Evolutionary conservation across 2,113 vertebrate genomes (phyloP), one percentile per base, ranked within the genome.

Genomic region (Oceanites oceanicus): DNA sequence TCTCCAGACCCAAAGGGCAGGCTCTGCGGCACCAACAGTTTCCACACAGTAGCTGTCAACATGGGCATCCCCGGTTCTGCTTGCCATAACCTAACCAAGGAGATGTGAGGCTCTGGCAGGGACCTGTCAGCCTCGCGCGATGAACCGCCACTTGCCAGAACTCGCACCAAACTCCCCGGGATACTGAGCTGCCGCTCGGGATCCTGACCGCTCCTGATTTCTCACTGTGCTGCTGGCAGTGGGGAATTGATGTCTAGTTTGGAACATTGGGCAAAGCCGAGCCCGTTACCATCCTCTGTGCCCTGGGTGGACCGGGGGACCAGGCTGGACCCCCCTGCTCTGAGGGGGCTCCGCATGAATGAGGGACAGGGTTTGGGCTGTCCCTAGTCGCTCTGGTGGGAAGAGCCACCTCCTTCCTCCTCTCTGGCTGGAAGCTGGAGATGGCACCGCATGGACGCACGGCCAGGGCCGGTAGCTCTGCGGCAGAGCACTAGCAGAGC

Each of bases 121-220:
- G 59, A 86, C 59, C 61, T 85, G 56, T 52, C 53, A 44, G 47
- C 66, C 25, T 75, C 0, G 0, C 8, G 15, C 0, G 0, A 50
- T 38, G 53, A 78, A 16, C 52, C 0, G 0, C 44, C 4, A 9
- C 36, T 55, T 74, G n/a, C 50, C 36, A 50, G 76, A 20, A 45
- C 22, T 86, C 0, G 0, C 25, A 30, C 15, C 1, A 4, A 22
- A 12, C 59, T 83, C 62, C 56, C 61, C 0, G 0, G 22, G 52
- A 65, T 45, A 11, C 66, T 44, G 70, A 90, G n/a, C 45, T 52
- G 30, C 80, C 72, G 34, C 80, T 73, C 0, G 0, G 30, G 36
- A 47, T 32, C n/a, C 92, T 62, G 56, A 58, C 65, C 0, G 1
- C 70, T 88, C 70, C 66, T 1, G 9, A 9, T 66, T 62, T 50